Base-by-base conservation (phyloP, 2,888 invertebrate species). In the Plusia festucae region DNA sequence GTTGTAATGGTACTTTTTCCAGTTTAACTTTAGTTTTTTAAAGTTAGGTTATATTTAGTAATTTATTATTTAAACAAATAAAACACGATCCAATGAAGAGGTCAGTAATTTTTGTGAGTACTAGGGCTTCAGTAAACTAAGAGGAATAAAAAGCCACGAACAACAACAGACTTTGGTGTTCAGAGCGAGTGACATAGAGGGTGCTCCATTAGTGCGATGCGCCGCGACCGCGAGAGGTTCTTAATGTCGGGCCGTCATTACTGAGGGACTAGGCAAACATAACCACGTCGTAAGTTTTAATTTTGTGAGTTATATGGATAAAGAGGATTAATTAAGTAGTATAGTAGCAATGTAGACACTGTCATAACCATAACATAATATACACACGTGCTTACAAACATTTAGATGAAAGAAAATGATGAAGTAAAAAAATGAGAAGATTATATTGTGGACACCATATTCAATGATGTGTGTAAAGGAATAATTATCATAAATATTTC, bases 151-250 rank as follows among this genome's bases (percentile, higher is more conserved):
- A 49, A 49, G 20, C 46, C 46, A 49, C 7, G 46, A 18, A 49
- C 11, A 18, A 49, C 16, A 49, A 20, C 46, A 11, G 46, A n/a
- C n/a, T n/a, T n/a, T 49, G 9, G 18, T 18, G 46, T 16, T 30
- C 30, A 20, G 18, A 8, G 18, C 18, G 46, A 49, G 46, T 49
- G 46, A 49, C 46, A 49, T 49, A 20, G 20, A 49, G 46, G 20
- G 46, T 49, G 46, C 46, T 49, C 46, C 46, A 49, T 49, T 49
- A 49, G 46, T 20, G 46, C 20, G 46, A 49, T 49, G 46, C 46
- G 46, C 46, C 20, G 18, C 18, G 46, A 18, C 20, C 46, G 20
- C 46, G 46, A 49, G 46, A 49, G 46, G 46, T 49, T 49, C 46
- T 49, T 49, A 49, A 49, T 49, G 46, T 49, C 46, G 2, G 46